These are phyloP conservation scores for Synergus japonicus DNA, from an alignment of 2,888 invertebrate genomes.

Conservation along the genomic window DNA sequence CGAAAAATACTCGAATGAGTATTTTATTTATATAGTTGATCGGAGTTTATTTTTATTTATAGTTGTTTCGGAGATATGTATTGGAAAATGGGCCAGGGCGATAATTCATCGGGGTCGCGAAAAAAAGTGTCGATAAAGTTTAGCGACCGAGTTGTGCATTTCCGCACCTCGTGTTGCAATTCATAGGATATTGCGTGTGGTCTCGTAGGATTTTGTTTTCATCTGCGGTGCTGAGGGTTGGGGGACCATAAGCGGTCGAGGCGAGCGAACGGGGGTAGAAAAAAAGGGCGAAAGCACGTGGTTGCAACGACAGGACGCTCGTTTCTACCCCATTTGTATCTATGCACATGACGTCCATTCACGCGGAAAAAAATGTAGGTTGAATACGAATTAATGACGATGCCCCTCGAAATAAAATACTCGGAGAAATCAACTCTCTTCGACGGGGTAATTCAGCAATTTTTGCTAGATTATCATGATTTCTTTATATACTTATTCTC, in stretches of 20 bases:
- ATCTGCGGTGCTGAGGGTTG: slow-evolving; percentile 21
- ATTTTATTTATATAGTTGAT: background rate
- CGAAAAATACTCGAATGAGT: too few species aligned
- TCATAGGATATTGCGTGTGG: slow-evolving; percentile 24
- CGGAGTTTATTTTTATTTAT: too few species aligned
- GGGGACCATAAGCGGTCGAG: slow-evolving; percentile 32
- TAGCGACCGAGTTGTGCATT: slow-evolving; percentile 26
- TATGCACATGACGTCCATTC: slow-evolving; percentile 31
- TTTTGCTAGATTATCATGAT: slow-evolving; percentile 36
- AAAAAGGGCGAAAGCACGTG: slow-evolving; percentile 39
- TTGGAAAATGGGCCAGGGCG: background rate
- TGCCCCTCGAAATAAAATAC: background rate
- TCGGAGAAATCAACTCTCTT: background rate
- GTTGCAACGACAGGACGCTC: slow-evolving; percentile 36
- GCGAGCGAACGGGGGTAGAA: slow-evolving; percentile 26
- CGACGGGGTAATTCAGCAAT: background rate
- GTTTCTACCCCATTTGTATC: slow-evolving; percentile 40
- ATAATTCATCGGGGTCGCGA: slow-evolving; percentile 10
- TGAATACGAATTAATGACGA: slow-evolving; percentile 29
- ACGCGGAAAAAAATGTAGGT: slow-evolving; percentile 14
- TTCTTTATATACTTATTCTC: slow-evolving; percentile 48
- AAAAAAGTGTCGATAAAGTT: slow-evolving; percentile 35
- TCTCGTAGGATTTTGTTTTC: slow-evolving; percentile 39
- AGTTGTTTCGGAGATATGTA: background rate
- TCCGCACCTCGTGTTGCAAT: slow-evolving; percentile 35